These are phyloP conservation scores for Spheniscus humboldti DNA, from an alignment of 2,797 vertebrate species.

Conservation along the genomic window DNA sequence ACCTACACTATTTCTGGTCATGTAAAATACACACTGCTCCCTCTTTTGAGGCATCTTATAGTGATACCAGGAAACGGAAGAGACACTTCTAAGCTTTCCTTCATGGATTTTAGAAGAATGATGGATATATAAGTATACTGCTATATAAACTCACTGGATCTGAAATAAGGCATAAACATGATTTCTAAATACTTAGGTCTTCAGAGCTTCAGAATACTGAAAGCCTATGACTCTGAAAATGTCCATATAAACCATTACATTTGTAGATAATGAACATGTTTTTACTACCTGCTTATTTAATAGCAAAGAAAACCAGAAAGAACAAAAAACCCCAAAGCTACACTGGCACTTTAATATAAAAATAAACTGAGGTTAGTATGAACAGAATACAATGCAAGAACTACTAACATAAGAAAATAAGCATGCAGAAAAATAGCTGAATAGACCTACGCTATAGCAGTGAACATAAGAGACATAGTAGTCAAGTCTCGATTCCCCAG, in stretches of 20 bases:
- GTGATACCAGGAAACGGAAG: constrained; percentile 42
- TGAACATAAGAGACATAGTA: constrained; percentile 54
- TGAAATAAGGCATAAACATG: constrained; percentile 30
- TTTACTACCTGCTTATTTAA: background rate
- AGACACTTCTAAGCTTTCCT: constrained; percentile 20
- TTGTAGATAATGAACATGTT: background rate
- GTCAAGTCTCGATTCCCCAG: constrained; percentile 25
- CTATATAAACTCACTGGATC: constrained; percentile 24
- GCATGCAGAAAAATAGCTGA: background rate
- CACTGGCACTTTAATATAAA: background rate
- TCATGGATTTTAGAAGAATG: constrained; percentile 29
- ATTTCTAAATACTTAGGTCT: constrained; percentile 5
- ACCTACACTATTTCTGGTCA: background rate
- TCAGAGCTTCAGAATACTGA: background rate
- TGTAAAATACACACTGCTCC: background rate
- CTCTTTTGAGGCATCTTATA: background rate
- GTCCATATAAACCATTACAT: background rate
- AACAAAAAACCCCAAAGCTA: background rate
- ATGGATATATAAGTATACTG: background rate
- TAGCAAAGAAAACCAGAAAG: background rate
- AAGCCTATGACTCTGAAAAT: background rate
- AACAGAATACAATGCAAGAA: background rate
- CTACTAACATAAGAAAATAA: background rate
- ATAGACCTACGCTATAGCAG: constrained; percentile 76
- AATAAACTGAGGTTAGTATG: background rate